Evolutionary conservation across 1,140 invertebrate genomes (phyloP).

Genomic region (Drosophila pseudoobscura): DNA sequence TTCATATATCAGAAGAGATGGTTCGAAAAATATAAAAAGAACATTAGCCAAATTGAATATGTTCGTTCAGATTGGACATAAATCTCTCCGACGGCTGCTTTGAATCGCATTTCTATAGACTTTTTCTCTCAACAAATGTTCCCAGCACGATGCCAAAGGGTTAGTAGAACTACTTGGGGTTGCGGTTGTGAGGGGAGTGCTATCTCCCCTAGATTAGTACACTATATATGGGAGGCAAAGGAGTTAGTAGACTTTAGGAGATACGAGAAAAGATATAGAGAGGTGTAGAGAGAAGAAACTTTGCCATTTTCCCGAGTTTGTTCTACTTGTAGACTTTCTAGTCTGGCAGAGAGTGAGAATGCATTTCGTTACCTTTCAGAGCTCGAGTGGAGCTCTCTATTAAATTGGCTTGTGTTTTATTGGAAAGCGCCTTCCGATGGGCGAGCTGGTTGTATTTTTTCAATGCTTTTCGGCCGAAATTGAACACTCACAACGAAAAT

Average conservation of each 20-base stretch:
- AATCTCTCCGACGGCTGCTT: slow-evolving; percentile 34
- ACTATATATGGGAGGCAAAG: slow-evolving; percentile 22
- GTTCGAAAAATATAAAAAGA: slow-evolving; percentile 60
- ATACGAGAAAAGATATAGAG: not conserved
- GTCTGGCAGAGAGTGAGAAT: slow-evolving; percentile 44
- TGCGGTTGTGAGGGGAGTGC: not conserved
- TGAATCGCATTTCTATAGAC: not conserved
- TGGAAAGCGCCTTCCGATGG: slow-evolving; percentile 31
- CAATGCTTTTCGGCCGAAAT: slow-evolving; percentile 56
- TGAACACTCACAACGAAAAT: slow-evolving; percentile 77
- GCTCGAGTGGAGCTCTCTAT: slow-evolving; percentile 46
- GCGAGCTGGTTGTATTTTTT: slow-evolving; percentile 46
- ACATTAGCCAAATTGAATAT: slow-evolving; percentile 66
- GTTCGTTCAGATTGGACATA: slow-evolving; percentile 49
- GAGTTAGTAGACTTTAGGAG: slow-evolving; percentile 48
- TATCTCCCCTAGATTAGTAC: slow-evolving; percentile 34
- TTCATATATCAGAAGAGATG: slow-evolving; percentile 18
- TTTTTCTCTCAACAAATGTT: slow-evolving; percentile 4
- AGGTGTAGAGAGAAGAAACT: slow-evolving; percentile 10
- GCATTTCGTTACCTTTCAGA: slow-evolving; percentile 63
- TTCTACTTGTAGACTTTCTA: slow-evolving; percentile 17
- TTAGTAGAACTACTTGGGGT: slow-evolving; percentile 50
- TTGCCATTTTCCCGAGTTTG: slow-evolving; percentile 30
- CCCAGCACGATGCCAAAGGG: slow-evolving; percentile 69
- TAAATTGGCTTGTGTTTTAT: slow-evolving; percentile 30